A percentile compares a stretch with the other conserved stretches of the same genome.
phyloP scores from a whole-genome alignment of 92 coral and sea anemone genomes.

The Phenganax stokvisi region DNA sequence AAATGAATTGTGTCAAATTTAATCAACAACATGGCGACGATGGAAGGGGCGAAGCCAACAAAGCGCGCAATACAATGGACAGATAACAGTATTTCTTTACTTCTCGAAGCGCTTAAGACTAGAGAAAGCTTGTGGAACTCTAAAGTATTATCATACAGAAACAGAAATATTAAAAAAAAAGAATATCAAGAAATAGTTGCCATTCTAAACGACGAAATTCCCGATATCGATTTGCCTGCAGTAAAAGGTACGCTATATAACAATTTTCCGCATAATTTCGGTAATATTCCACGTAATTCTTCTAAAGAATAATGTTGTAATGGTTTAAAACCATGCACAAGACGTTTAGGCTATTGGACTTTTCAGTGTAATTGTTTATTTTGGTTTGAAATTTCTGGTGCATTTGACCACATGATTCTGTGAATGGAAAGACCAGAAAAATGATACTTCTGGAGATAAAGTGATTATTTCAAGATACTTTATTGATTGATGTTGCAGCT shows the following conservation, averaged over 20 bases:
- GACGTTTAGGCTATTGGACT: not conserved
- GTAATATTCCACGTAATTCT: too few relatives aligned
- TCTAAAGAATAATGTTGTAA: too few relatives aligned
- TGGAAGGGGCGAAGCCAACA: not conserved
- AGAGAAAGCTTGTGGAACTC: conserved; percentile 55
- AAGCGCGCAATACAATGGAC: conserved; percentile 17
- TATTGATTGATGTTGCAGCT: not conserved
- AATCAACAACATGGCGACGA: conserved; percentile 40
- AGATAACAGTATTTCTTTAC: conserved; percentile 38
- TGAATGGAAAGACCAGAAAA: not conserved
- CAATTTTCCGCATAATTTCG: too few relatives aligned
- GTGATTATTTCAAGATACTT: not conserved
- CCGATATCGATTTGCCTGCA: conserved; percentile 48
- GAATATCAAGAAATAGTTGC: conserved; percentile 52
- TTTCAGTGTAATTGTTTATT: not conserved
- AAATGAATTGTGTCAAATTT: not conserved
- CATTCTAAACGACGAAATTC: conserved; percentile 52
- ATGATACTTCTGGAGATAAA: not conserved
- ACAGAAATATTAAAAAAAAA: conserved; percentile 46
- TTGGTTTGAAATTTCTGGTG: not conserved
- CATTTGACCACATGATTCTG: not conserved
- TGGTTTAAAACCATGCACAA: too few relatives aligned
- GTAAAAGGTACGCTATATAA: not conserved
- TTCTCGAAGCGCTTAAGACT: conserved; percentile 44
- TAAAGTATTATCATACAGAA: conserved; percentile 34